Evolutionary conservation across 2,113 vertebrate species (phyloP), one percentile per base, ranked within the genome.

Genomic region (Gasterosteus nipponicus): DNA sequence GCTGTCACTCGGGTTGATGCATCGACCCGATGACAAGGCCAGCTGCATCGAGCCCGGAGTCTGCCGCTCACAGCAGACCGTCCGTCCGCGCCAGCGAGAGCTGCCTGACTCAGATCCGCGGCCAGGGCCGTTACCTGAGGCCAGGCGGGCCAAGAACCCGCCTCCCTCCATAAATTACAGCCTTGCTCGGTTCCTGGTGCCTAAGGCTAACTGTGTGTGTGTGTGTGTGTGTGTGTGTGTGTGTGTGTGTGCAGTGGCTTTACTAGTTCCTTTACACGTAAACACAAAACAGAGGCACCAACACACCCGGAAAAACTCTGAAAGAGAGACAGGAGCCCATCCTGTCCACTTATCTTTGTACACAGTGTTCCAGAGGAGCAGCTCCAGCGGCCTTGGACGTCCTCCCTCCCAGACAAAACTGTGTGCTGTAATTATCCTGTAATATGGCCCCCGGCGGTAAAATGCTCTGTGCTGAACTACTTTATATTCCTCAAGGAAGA

Each of bases 21-120:
- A 91, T 92, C 91, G 86, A 92, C 91, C 88, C 89, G 85, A 79
- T 89, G 92, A 94, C 91, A 91, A 88, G 87, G 81, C 79, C 90
- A 89, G 91, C 88, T 93, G 90, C 86, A 88, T 91, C 89, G 85
- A 76, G 80, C 66, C 75, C 74, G 64, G 76, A 85, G 65, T 47
- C 81, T 72, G n/a, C 68, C 0, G 62, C 82, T 91, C 81, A 54
- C 59, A 86, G 90, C 91, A 91, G 87, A 92, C 89, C 89, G 91
- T 83, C 77, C 51, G 47, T 75, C 89, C 77, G 85, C 86, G 82
- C 68, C 81, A 84, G 85, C 87, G 86, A 83, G 85, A 78, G 77
- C 78, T 70, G 89, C 84, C 76, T 84, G 87, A 90, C 85, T 89
- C 86, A 87, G 74, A 88, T 89, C 75, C 90, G 57, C 80, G 83